Conservation (phyloP, 2,797 vertebrate species). For the Sebastes alutus region DNA sequence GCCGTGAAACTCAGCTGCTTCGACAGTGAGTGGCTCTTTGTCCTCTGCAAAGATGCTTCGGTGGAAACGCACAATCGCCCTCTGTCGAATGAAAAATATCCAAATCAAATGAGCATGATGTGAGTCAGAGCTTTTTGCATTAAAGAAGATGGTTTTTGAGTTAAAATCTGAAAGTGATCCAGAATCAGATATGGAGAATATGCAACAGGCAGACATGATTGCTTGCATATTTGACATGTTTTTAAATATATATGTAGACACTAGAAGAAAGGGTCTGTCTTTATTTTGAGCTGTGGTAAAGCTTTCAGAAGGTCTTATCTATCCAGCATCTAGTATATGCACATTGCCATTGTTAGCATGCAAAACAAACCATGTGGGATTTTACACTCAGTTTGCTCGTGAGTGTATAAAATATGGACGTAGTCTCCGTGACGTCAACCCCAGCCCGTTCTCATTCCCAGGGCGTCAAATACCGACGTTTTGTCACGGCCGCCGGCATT, state of each 20-base stretch:
- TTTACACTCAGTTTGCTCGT: background rate
- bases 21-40: constrained; percentile 50
- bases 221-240: constrained; percentile 1
- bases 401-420: background rate
- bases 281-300: background rate
- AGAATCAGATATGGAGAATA: constrained; percentile 3
- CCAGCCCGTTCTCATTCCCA: no score
- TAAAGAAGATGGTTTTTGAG: constrained; percentile 9
- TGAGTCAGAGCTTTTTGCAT: constrained; percentile 3
- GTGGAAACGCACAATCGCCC: constrained; percentile 48
- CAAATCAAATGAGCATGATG: constrained; percentile 23
- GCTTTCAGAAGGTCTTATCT: background rate
- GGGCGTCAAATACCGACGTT: no score
- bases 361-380: background rate
- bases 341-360: background rate
- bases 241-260: constrained; percentile 7
- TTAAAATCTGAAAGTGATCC: constrained; percentile 2
- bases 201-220: background rate
- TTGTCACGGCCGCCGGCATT: background rate
- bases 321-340: background rate
- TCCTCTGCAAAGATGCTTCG: constrained; percentile 48
- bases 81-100: constrained; percentile 29
- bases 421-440: background rate
- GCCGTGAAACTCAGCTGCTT: constrained; percentile 7
- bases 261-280: background rate